Conservation (phyloP, 2,113 vertebrate genomes). For the Nycticorax nycticorax region DNA sequence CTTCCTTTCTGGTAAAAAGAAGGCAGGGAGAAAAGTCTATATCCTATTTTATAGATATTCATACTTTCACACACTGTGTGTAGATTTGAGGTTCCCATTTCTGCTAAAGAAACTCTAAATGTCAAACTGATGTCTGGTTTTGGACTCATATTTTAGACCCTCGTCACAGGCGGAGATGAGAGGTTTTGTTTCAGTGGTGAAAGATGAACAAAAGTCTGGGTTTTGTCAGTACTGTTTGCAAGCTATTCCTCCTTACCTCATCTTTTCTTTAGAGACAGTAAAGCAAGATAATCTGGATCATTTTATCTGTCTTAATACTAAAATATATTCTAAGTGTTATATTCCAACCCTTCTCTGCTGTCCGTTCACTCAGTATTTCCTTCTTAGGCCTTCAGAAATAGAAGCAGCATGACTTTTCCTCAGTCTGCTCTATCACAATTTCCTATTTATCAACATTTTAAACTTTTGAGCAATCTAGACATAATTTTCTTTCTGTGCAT, state of each 20-base stretch:
- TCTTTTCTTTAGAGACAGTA: neutral
- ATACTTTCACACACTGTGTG: neutral
- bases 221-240: neutral
- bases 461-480: neutral
- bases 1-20: neutral
- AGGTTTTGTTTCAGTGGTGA: neutral
- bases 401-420: neutral
- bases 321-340: neutral
- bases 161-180: fast-evolving
- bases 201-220: neutral
- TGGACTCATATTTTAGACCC: neutral
- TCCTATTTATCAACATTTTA: neutral
- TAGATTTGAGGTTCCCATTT: neutral
- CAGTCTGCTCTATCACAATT: neutral
- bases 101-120: neutral
- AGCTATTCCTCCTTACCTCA: neutral
- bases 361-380: neutral
- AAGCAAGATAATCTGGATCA: neutral
- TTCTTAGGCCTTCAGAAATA: neutral
- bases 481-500: neutral
- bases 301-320: neutral
- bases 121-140: neutral
- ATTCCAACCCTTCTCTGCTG: neutral
- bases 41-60: neutral
- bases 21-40: neutral